These are phyloP conservation scores for Sclerodermus sp. DNA, from an alignment of 2,888 invertebrate genomes.

Conservation along the genomic window DNA sequence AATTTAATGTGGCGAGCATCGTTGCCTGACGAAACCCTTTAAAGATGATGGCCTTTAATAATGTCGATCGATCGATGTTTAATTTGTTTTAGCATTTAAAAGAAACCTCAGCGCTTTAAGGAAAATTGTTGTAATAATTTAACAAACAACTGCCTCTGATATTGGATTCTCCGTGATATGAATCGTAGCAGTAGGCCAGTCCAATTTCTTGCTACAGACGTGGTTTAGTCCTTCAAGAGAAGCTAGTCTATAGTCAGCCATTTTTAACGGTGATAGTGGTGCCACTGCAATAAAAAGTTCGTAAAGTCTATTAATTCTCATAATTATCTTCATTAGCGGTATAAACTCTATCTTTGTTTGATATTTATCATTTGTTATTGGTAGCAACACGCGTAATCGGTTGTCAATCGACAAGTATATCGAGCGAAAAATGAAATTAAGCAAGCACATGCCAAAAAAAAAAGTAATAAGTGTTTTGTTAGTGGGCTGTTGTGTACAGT, in stretches of 20 bases:
- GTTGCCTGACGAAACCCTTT: too few relatives aligned
- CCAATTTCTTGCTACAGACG: slow-evolving; percentile 58
- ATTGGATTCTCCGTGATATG: slow-evolving; percentile 81
- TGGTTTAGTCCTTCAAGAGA: slow-evolving; percentile 63
- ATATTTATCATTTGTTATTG: too few relatives aligned
- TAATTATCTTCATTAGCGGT: too few relatives aligned
- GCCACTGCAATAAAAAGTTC: slow-evolving; percentile 64
- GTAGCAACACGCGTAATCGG: background rate
- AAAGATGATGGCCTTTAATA: too few relatives aligned
- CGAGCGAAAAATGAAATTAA: slow-evolving; percentile 14
- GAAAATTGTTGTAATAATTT: too few relatives aligned
- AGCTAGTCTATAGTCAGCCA: slow-evolving; percentile 67
- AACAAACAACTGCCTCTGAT: slow-evolving; percentile 74
- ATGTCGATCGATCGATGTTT: too few relatives aligned
- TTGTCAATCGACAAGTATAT: slow-evolving; percentile 8
- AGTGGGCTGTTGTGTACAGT: slow-evolving; percentile 34
- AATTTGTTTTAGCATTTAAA: too few relatives aligned
- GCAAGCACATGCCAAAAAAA: slow-evolving; percentile 51
- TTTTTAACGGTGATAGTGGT: slow-evolving; percentile 72
- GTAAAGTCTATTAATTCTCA: background rate
- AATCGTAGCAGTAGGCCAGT: slow-evolving; percentile 67
- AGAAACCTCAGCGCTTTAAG: too few relatives aligned
- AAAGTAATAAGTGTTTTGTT: slow-evolving; percentile 29
- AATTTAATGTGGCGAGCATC: too few relatives aligned
- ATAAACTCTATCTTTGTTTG: too few relatives aligned